Evolutionary conservation across 2,797 vertebrate genomes (phyloP).

Genomic region (Acipenser oxyrinchus): DNA sequence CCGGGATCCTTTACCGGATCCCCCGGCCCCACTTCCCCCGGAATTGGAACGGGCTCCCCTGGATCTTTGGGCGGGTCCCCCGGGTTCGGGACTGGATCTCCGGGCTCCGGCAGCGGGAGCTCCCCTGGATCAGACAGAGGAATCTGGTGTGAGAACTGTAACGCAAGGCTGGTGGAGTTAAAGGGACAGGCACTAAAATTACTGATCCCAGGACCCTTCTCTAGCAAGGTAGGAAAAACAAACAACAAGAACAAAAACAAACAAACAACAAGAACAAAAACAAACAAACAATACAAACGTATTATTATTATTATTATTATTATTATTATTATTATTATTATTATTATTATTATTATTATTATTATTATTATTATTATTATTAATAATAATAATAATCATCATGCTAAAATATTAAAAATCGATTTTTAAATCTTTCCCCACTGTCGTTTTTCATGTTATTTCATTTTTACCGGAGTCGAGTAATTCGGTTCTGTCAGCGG

Average conservation of each 20-base stretch:
- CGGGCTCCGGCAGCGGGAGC: conserved; percentile 58
- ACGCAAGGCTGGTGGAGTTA: conserved; percentile 77
- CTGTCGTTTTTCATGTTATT: too few species aligned
- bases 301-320: too few species aligned
- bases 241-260: not conserved
- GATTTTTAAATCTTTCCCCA: too few species aligned
- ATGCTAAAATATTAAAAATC: too few species aligned
- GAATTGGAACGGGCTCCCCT: conserved; percentile 81
- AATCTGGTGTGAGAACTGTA: conserved; percentile 85
- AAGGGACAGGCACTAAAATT: conserved; percentile 85
- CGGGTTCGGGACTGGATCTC: conserved; percentile 75
- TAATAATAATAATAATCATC: too few species aligned
- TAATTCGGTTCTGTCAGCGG: too few species aligned
- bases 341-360: too few species aligned
- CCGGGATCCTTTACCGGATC: conserved; percentile 86
- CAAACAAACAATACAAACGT: too few species aligned
- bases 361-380: too few species aligned
- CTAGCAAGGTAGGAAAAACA: conserved; percentile 70
- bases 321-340: too few species aligned
- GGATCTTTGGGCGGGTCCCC: conserved; percentile 81
- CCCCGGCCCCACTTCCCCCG: conserved; percentile 82
- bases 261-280: not conserved
- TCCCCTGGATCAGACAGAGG: conserved; percentile 78
- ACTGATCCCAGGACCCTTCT: conserved; percentile 77
- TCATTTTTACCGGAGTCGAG: too few species aligned